Base-by-base conservation (phyloP, 2,797 vertebrate species). In the Leptoclinus maculatus region DNA sequence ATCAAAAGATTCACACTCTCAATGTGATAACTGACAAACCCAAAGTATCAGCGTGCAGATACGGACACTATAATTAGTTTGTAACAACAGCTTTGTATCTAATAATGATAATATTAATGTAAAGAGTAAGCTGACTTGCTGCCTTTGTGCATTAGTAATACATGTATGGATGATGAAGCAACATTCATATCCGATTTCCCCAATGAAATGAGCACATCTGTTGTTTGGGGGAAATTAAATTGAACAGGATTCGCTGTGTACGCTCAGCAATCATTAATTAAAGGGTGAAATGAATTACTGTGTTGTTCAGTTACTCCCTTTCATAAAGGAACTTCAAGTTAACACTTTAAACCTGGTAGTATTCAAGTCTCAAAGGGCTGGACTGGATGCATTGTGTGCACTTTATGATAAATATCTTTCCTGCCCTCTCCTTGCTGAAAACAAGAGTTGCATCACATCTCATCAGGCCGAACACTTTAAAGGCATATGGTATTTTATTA, bases 401-500 rank as follows among this genome's bases (percentile, higher is more conserved):
- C 34, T 25, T 12, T n/a, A 25, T 34, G 11, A 0, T 60, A 53
- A 66, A 72, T 54, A 57, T 49, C 14, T 27, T 14, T 25, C 17
- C 19, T 38, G 25, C 36, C 29, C 6, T 73, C 38, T 45, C 14
- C 17, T 25, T 23, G 32, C 25, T 58, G 47, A 68, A 68, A 54
- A 54, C 29, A 47, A 62, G 12, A 49, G 32, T 36, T 45, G 43
- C 13, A 69, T 36, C 13, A 53, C 38, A 57, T 58, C 25, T 49
- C 7, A 41, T 49, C 23, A 65, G 14, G 19, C 16, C 47, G 12
- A 47, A 27, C 57, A 63, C 25, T 51, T 57, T 2, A 68, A 27
- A 13, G n/a, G 14, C 60, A 17, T 34, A 16, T 7, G 58, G 12
- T 51, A 62, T 41, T 79, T 51, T 63, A 49, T 66, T 65, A 60